Evolutionary conservation across 2,113 vertebrate genomes (phyloP).

Genomic region (Cyphomyrus plagiostoma): DNA sequence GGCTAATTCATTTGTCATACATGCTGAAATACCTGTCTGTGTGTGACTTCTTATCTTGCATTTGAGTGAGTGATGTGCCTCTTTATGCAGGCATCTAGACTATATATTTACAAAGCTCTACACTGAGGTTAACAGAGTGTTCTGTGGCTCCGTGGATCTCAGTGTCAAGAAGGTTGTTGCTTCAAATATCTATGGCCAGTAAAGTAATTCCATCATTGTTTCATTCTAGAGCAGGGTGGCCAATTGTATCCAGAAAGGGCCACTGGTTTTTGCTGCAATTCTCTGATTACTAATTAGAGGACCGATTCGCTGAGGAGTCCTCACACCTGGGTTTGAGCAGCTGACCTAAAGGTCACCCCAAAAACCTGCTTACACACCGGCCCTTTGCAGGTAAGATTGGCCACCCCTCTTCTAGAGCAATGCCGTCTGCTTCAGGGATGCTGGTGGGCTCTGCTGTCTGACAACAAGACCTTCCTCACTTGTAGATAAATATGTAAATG

Average conservation of each 20-base stretch:
- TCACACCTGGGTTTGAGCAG: no score
- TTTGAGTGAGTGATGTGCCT: background rate
- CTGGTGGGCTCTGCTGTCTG: background rate
- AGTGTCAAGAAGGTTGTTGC: background rate
- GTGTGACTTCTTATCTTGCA: background rate
- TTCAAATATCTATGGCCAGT: background rate
- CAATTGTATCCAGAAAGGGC: no score
- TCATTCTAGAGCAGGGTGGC: background rate
- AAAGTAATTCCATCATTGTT: background rate
- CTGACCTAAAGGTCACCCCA: no score
- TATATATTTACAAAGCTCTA: background rate
- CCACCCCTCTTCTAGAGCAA: background rate
- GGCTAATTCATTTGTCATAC: background rate
- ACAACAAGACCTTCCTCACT: background rate
- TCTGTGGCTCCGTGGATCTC: background rate
- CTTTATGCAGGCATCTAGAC: background rate
- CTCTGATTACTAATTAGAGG: no score
- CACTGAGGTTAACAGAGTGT: background rate
- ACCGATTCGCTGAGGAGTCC: no score
- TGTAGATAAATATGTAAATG: background rate
- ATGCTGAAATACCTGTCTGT: background rate
- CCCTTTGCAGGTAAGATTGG: no score
- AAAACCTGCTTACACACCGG: no score
- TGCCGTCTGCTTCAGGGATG: background rate
- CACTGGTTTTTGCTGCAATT: no score